phyloP scores from a whole-genome alignment of 2,113 vertebrate genomes.

The Cygnus atratus region DNA sequence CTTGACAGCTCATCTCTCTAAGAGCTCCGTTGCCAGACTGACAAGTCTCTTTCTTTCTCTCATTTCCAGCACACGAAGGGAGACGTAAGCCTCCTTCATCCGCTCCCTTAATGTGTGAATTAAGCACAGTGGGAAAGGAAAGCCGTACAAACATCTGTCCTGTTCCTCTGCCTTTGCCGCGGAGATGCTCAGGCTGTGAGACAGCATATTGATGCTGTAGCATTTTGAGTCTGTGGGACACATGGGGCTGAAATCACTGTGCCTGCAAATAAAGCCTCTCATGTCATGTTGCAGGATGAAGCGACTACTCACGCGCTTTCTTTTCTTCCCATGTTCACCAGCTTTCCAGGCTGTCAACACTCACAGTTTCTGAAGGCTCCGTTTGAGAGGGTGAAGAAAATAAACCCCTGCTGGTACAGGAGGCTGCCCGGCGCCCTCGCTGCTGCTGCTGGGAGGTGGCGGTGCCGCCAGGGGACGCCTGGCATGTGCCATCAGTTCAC shows the following conservation, averaged over 20 bases:
- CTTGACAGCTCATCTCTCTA: not conserved
- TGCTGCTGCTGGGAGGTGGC: not conserved
- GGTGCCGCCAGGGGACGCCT: accelerated
- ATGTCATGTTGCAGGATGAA: not conserved
- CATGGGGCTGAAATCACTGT: not conserved
- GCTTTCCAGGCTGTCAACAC: not conserved
- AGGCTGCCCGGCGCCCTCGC: not conserved
- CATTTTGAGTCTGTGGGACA: not conserved
- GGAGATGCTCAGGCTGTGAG: not conserved
- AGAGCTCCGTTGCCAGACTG: not conserved
- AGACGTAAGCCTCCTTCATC: not conserved
- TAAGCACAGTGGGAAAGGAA: not conserved
- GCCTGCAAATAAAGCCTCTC: not conserved
- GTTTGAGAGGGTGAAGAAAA: not conserved
- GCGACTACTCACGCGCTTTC: not conserved
- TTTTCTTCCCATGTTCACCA: not conserved
- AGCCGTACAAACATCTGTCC: not conserved
- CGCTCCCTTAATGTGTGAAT: not conserved
- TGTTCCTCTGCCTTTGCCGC: not conserved
- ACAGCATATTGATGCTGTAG: not conserved
- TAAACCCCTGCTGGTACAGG: not conserved
- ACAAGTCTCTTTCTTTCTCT: not conserved
- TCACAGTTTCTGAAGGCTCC: not conserved
- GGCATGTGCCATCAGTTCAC: not conserved
- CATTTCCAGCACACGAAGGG: not conserved